phyloP scores from a whole-genome alignment of 1,140 invertebrate species.

The Scaptomyza montana region DNA sequence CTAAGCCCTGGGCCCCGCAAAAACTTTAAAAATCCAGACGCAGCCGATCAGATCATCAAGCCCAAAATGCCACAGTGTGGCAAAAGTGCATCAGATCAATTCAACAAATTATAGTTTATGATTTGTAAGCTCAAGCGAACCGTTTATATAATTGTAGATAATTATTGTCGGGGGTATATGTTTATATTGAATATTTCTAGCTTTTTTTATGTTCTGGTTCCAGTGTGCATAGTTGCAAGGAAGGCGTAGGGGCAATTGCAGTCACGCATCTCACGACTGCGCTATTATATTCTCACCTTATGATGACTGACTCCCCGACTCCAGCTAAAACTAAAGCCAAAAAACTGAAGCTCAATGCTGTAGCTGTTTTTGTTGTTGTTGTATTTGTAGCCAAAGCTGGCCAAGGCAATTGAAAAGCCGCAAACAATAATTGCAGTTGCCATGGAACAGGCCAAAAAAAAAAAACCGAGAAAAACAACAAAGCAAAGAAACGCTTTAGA shows the following conservation, averaged over 20 bases:
- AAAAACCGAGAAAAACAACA: constrained; percentile 4
- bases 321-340: constrained; percentile 2
- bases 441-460: constrained; percentile 51
- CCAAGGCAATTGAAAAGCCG: constrained; percentile 75
- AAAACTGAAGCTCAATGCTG: constrained; percentile 21
- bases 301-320: constrained; percentile 70
- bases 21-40: constrained; percentile 10
- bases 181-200: too few relatives aligned
- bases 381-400: constrained; percentile 21
- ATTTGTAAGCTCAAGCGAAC: too few relatives aligned
- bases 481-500: not conserved
- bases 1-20: constrained; percentile 29
- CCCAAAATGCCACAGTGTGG: constrained; percentile 36
- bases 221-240: constrained; percentile 51
- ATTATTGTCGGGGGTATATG: too few relatives aligned
- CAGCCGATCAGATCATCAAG: constrained; percentile 51
- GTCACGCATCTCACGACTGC: constrained; percentile 81
- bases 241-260: constrained; percentile 77
- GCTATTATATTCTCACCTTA: constrained; percentile 82
- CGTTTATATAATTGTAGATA: not conserved
- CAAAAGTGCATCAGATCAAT: not conserved
- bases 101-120: not conserved
- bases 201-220: not conserved
- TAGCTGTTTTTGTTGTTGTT: not conserved
- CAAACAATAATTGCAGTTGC: constrained; percentile 81